Evolutionary conservation across 2,888 invertebrate species (phyloP).

Genomic region (Noctua janthe): DNA sequence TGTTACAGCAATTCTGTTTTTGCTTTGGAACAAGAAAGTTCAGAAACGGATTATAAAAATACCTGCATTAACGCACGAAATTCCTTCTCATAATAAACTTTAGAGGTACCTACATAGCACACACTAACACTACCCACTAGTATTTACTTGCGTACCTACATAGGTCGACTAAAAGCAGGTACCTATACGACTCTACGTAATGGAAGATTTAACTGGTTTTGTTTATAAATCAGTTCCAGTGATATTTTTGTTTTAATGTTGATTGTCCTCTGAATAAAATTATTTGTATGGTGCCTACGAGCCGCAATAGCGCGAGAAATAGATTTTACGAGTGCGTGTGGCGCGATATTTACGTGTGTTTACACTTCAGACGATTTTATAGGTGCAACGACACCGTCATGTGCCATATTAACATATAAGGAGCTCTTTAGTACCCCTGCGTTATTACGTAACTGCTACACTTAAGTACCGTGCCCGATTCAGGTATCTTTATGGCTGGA

Average conservation of each 20-base stretch:
- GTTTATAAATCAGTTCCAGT: slow-evolving; percentile 58
- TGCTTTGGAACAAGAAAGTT: slow-evolving; percentile 67
- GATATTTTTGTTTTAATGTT: slow-evolving; percentile 71
- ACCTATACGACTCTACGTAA: slow-evolving; percentile 16
- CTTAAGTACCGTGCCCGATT: slow-evolving; percentile 51
- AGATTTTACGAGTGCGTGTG: slow-evolving; percentile 89
- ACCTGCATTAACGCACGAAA: slow-evolving; percentile 64
- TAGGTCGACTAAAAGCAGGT: slow-evolving; percentile 15
- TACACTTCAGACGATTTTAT: slow-evolving; percentile 89
- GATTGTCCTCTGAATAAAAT: slow-evolving; percentile 79
- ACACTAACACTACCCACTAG: slow-evolving; percentile 25
- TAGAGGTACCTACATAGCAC: slow-evolving; percentile 21
- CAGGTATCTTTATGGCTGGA: slow-evolving; percentile 60
- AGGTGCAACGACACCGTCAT: slow-evolving; percentile 89
- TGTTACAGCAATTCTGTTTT: slow-evolving; percentile 69
- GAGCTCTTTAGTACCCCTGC: slow-evolving; percentile 75
- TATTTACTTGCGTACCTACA: slow-evolving; percentile 30
- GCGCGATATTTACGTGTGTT: slow-evolving; percentile 89
- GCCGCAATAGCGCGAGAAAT: slow-evolving; percentile 86
- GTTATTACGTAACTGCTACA: slow-evolving; percentile 65
- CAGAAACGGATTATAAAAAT: slow-evolving; percentile 63
- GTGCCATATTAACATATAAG: slow-evolving; percentile 81
- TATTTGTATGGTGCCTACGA: slow-evolving; percentile 77
- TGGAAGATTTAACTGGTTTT: slow-evolving; percentile 51
- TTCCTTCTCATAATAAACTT: slow-evolving; percentile 57